These are phyloP conservation scores for Pardalotus punctatus DNA, from an alignment of 2,113 vertebrate genomes.

Conservation along the genomic window DNA sequence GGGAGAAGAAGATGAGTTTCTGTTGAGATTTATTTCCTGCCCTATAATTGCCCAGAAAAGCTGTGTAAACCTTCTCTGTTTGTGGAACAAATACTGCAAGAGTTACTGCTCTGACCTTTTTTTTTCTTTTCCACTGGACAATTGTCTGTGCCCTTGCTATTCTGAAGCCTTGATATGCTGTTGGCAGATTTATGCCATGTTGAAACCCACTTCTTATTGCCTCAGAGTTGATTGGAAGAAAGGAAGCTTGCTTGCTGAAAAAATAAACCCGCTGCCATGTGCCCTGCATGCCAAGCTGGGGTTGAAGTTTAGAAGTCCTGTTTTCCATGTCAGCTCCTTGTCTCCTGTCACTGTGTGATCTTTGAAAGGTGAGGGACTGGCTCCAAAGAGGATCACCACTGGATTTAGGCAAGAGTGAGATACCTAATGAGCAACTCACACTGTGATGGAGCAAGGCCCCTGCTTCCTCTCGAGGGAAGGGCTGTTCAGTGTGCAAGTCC, in stretches of 20 bases:
- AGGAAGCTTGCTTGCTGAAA: constrained; percentile 32
- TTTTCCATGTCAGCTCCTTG: not conserved
- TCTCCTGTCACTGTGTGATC: not conserved
- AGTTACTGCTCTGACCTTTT: constrained; percentile 65
- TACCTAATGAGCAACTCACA: accelerated
- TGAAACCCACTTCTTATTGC: constrained; percentile 49
- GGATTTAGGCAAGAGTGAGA: not conserved
- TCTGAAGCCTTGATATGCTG: constrained; percentile 23
- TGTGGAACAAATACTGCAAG: constrained; percentile 63
- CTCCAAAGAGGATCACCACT: not conserved
- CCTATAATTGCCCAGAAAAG: constrained; percentile 61
- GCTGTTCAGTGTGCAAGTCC: not conserved
- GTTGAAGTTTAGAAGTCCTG: not conserved
- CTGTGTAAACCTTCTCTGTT: constrained; percentile 59
- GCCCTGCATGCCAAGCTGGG: not conserved
- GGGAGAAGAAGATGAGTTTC: constrained; percentile 48
- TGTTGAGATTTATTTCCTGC: constrained; percentile 69
- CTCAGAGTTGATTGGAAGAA: constrained; percentile 52
- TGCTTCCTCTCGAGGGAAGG: not conserved
- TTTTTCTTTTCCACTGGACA: constrained; percentile 36
- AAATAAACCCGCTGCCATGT: not conserved
- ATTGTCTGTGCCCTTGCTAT: constrained; percentile 30
- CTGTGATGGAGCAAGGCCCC: not conserved
- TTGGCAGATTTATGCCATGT: constrained; percentile 55
- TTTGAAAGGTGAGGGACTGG: not conserved